A percentile compares a stretch with the other conserved stretches of the same genome.
phyloP scores from a whole-genome alignment of 2,113 vertebrate genomes.

The Zapornia atra region DNA sequence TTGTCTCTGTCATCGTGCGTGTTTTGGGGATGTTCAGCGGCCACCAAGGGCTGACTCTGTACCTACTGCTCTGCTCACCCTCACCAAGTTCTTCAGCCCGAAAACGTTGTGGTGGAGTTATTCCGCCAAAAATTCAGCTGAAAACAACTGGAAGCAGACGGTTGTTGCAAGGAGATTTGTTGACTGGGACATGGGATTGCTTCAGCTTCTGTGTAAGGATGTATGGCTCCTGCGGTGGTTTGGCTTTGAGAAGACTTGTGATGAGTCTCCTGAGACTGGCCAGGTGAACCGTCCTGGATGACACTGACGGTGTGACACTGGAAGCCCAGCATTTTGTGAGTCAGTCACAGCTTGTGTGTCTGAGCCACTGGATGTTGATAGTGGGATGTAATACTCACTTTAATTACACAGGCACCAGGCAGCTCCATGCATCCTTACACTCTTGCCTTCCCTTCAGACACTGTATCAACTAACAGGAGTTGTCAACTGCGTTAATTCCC shows the following conservation, averaged over 20 bases:
- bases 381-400: not conserved
- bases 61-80: not conserved
- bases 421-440: not conserved
- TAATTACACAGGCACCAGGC: not conserved
- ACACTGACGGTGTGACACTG: rapidly evolving
- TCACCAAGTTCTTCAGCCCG: not conserved
- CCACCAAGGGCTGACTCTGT: not conserved
- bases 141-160: not conserved
- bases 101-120: not conserved
- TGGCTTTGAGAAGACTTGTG: not conserved
- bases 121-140: not conserved
- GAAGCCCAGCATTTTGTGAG: not conserved
- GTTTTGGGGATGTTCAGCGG: not conserved
- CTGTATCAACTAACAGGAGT: not conserved
- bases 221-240: rapidly evolving
- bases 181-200: not conserved
- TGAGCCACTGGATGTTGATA: not conserved
- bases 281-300: not conserved
- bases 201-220: not conserved
- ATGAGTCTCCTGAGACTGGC: too few relatives aligned
- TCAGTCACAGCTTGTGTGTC: not conserved
- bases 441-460: not conserved
- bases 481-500: not conserved
- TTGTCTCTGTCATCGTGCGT: not conserved
- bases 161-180: not conserved